These are phyloP conservation scores for Oikopleura albicans DNA, from an alignment of 23 tunicate genomes.

Conservation along the genomic window DNA sequence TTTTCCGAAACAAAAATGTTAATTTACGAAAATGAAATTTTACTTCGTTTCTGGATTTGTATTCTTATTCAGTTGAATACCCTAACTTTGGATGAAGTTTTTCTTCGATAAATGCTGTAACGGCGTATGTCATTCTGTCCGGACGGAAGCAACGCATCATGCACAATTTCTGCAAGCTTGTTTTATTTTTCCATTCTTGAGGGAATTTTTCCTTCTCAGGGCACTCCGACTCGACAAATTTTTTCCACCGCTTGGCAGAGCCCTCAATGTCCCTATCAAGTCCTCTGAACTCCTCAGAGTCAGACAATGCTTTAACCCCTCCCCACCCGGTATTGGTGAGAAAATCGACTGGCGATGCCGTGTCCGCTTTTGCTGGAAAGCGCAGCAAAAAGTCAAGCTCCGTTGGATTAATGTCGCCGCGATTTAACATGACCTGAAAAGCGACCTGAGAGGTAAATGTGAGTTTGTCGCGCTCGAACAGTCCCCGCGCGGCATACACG, in stretches of 20 bases:
- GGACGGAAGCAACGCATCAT: slow-evolving; percentile 97
- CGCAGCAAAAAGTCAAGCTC: slow-evolving; percentile 75
- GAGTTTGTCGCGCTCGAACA: slow-evolving; percentile 89
- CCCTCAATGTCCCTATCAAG: slow-evolving; percentile 95
- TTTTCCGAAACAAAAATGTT: neutral
- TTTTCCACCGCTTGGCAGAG: slow-evolving; percentile 96
- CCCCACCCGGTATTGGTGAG: slow-evolving; percentile 83
- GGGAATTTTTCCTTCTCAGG: slow-evolving; percentile 98
- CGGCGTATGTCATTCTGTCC: slow-evolving; percentile 98
- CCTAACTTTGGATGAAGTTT: slow-evolving; percentile 14
- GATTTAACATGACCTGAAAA: slow-evolving; percentile 55
- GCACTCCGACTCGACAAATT: slow-evolving; percentile 90
- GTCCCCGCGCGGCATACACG: slow-evolving; percentile 73
- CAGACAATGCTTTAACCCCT: slow-evolving; percentile 76
- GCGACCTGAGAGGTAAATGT: slow-evolving; percentile 97
- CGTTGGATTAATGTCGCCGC: slow-evolving; percentile 39
- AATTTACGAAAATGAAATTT: neutral
- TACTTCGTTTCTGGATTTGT: neutral
- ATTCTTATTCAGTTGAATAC: no score
- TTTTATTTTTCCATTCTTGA: slow-evolving; percentile 97
- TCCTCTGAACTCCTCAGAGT: slow-evolving; percentile 70
- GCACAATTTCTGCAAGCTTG: slow-evolving; percentile 73
- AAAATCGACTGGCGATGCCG: slow-evolving; percentile 64
- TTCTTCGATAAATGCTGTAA: slow-evolving; percentile 16
- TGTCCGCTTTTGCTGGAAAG: slow-evolving; percentile 79